phyloP scores from a whole-genome alignment of 1,140 invertebrate species.

The Conopomorpha cramerella region DNA sequence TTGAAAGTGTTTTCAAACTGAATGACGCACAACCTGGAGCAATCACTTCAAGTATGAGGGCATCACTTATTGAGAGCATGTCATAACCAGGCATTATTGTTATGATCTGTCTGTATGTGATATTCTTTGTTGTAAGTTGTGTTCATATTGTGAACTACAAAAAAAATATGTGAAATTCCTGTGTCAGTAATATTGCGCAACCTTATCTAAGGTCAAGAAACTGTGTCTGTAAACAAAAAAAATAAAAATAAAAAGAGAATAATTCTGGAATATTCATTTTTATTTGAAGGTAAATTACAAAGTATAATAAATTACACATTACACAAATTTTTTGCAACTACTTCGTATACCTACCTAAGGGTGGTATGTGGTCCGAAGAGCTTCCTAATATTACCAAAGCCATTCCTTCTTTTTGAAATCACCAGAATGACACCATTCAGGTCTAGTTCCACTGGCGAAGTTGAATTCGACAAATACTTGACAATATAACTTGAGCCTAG shows the following conservation, averaged over 20 bases:
- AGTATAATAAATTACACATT: too few species aligned
- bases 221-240: conserved; percentile 15
- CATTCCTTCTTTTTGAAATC: too few species aligned
- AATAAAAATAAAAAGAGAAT: conserved; percentile 15
- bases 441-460: too few species aligned
- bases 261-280: too few species aligned
- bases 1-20: conserved; percentile 97
- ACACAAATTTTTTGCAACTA: too few species aligned
- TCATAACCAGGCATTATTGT: conserved; percentile 28
- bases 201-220: conserved; percentile 5
- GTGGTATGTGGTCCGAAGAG: too few species aligned
- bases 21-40: conserved; percentile 80
- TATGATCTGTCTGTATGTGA: conserved; percentile 14
- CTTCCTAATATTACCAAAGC: too few species aligned
- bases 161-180: conserved; percentile 10
- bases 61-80: conserved; percentile 79
- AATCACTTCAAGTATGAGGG: conserved; percentile 76
- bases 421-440: too few species aligned
- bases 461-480: too few species aligned
- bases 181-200: conserved; percentile 14
- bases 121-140: conserved; percentile 10
- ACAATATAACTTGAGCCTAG: too few species aligned
- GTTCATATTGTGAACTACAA: conserved; percentile 7
- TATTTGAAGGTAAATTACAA: too few species aligned
- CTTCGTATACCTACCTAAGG: too few species aligned